Conservation (phyloP, 2,113 vertebrate genomes). For the Varanus salvator region DNA sequence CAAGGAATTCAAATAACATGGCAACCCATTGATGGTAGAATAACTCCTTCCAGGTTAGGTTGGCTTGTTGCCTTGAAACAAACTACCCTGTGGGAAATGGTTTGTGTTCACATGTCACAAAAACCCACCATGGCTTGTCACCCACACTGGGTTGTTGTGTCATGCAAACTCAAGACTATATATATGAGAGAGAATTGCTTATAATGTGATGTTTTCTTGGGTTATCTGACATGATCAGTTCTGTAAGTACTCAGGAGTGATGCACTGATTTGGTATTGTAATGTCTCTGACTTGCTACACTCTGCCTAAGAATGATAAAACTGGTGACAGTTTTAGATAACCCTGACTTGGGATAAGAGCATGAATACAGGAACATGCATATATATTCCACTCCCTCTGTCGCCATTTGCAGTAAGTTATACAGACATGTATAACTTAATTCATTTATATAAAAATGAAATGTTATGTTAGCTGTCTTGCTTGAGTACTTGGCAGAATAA, state of each 20-base stretch:
- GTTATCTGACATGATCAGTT: neutral
- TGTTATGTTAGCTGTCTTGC: neutral
- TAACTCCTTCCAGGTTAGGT: no score
- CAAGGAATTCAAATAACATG: no score
- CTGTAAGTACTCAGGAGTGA: neutral
- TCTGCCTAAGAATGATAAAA: neutral
- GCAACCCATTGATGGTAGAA: no score
- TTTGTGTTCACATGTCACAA: neutral
- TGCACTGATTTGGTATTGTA: neutral
- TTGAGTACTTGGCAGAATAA: constrained; percentile 15
- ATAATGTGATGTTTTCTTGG: neutral
- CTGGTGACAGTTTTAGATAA: neutral
- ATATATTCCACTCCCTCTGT: neutral
- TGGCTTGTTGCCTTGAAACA: no score
- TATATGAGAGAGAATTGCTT: neutral
- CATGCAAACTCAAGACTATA: no score
- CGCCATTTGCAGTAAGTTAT: neutral
- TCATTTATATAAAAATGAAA: neutral
- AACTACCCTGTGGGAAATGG: no score
- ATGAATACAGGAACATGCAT: neutral
- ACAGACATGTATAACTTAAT: no score
- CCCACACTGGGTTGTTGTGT: no score
- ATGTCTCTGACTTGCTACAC: neutral
- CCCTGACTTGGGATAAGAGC: neutral
- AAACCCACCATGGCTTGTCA: no score